Base-by-base conservation (phyloP, 2,113 vertebrate genomes). In the Podarcis muralis region DNA sequence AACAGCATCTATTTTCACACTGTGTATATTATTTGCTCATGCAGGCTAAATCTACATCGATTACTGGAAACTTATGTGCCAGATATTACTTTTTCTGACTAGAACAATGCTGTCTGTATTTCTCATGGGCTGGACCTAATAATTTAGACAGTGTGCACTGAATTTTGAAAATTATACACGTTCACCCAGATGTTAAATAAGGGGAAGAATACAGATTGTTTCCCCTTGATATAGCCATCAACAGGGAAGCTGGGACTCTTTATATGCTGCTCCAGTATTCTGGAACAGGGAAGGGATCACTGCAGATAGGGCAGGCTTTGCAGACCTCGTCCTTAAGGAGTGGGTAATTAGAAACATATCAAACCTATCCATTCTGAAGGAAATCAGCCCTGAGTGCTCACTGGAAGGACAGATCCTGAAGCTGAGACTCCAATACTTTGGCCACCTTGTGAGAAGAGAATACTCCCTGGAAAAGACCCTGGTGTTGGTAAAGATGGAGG, bases 101-200 rank as follows among this genome's bases (percentile, higher is more conserved):
- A 43, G 84, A 86, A 65, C 74, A 86, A 65, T 22, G 12, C 53
- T 75, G 35, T 74, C 79, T 40, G 32, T 75, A 74, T 48, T 88
- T 83, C 59, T 66, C 30, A 23, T 11, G 20, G 35, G 59, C 35
- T 83, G 57, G 48, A 75, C 35, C 87, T 88, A 65, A 75, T 83
- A 75, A 88, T 88, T 88, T 83, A 80, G 40, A 80, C 30, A 16
- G 69, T 88, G 80, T 88, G 80, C 12, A 48, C 20, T 75, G 37
- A 76, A 76, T 86, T 86, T 77, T 65, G 84, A 77, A 77, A 86
- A 86, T 88, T 43, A 48, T 71, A 75, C 57, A 76, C 18, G 40
- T 77, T 37, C 25, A 43, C 35, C 68, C 43, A 43, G 25, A 57
- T 35, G 78, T 72, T 35, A 15, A 16, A 68, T 25, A 20, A 48